Conservation (phyloP, 2,113 vertebrate genomes). For the Illadopsis cleaveri region DNA sequence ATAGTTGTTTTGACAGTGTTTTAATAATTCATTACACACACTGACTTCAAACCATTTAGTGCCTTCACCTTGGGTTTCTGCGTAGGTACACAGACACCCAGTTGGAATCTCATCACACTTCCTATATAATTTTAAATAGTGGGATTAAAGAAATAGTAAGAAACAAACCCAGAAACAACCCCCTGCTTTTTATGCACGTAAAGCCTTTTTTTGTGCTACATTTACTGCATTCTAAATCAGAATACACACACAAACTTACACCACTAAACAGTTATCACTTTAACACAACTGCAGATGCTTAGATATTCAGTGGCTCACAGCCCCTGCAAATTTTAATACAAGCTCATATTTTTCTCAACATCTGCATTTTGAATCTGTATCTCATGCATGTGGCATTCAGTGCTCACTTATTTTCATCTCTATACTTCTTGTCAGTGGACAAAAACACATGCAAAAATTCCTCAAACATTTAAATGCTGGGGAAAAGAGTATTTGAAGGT, state of each 20-base stretch:
- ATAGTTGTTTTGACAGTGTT: not conserved
- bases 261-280: not conserved
- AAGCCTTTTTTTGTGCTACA: not conserved
- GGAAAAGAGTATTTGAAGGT: not conserved
- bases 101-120: not conserved
- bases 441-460: not conserved
- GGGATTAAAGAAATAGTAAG: not conserved
- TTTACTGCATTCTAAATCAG: not conserved
- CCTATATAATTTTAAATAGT: not conserved
- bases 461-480: not conserved
- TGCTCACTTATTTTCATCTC: not conserved
- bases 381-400: not conserved
- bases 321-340: not conserved
- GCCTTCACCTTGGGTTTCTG: not conserved
- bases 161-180: not conserved
- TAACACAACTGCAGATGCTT: not conserved
- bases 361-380: not conserved
- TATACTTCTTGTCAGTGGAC: not conserved
- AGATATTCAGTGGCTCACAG: not conserved
- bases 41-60: not conserved
- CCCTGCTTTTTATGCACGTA: not conserved
- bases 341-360: not conserved
- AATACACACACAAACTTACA: not conserved
- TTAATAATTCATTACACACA: constrained; percentile 1
- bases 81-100: not conserved